Evolutionary conservation across 2,113 vertebrate genomes (phyloP), one percentile per base, ranked within the genome.

Genomic region (Perca schrenkii): DNA sequence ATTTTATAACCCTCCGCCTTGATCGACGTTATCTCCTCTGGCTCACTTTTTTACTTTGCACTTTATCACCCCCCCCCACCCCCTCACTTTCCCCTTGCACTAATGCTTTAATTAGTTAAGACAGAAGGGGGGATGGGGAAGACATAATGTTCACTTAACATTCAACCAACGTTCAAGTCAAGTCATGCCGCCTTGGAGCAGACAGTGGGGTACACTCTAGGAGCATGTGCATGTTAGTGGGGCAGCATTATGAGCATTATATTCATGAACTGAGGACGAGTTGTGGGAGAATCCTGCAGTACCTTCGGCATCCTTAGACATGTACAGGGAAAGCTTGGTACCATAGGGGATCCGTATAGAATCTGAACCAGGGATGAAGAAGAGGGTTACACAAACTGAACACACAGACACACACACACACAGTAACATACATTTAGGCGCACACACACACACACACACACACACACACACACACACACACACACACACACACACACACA

Each of bases 321-420:
- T 94, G 94, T 96, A 96, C 94, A 95, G 95, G 92, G 94, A 95
- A 89, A 96, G 94, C 94, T 95, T 96, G 95, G 95, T 95, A 93
- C 95, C 95, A 87, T 96, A 96, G 87, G 95, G 95, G 90, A 96
- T 96, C 95, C 95, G 94, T 93, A 96, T 96, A 94, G 95, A 96
- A 95, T 96, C 95, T 96, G 95, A 94, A 94, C 94, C 95, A 87
- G 91, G 94, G 90, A 95, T 88, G 92, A 93, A 94, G 94, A 94
- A 95, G 80, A 95, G 90, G 88, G 88, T 94, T 93, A 95, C 80
- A 93, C 88, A 92, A 81, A 86, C 84, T 50, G 49, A 80, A 90
- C 84, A 86, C 69, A 89, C 74, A 87, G 53, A 80, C 52, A 68
- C 19, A 72, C 69, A 82, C 43, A 71, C 36, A 82, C 40, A 78